Percentiles rank a stretch among this genome's conserved stretches.
phyloP scores from a whole-genome alignment of 2,797 vertebrate genomes.

The Sorex maritimensis region DNA sequence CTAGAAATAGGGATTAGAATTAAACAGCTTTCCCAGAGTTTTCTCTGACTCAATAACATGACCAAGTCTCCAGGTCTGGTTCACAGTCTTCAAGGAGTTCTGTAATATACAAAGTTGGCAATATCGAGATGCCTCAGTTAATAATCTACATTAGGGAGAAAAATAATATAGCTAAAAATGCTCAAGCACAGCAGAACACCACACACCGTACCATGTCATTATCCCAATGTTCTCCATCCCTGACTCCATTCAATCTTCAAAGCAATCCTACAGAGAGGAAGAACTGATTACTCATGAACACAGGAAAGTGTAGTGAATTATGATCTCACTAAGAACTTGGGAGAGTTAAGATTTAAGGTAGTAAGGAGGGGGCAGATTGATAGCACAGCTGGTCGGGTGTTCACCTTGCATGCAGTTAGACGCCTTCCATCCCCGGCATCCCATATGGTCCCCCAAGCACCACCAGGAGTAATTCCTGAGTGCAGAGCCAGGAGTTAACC shows the following conservation, averaged over 20 bases:
- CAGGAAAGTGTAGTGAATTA: not conserved
- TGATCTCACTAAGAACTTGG: not conserved
- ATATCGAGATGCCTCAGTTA: not conserved
- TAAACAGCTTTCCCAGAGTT: not conserved
- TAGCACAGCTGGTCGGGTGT: no score
- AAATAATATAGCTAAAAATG: conserved; percentile 9
- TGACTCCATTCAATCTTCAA: no score
- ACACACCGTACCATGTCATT: no score
- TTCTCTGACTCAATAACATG: not conserved
- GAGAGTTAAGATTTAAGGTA: not conserved
- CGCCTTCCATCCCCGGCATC: no score
- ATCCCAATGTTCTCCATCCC: not conserved
- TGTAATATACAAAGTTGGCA: not conserved
- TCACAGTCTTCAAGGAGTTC: not conserved
- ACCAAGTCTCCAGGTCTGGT: not conserved
- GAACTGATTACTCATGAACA: not conserved
- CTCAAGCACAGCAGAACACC: accelerated
- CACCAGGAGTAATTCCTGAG: no score
- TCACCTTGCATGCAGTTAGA: no score
- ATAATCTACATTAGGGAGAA: not conserved
- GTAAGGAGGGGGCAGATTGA: no score
- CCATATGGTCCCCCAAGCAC: no score
- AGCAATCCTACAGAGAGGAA: not conserved
- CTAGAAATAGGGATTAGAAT: not conserved
- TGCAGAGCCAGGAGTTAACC: no score